phyloP scores from a whole-genome alignment of 2,113 vertebrate genomes.

The Bubo bubo region DNA sequence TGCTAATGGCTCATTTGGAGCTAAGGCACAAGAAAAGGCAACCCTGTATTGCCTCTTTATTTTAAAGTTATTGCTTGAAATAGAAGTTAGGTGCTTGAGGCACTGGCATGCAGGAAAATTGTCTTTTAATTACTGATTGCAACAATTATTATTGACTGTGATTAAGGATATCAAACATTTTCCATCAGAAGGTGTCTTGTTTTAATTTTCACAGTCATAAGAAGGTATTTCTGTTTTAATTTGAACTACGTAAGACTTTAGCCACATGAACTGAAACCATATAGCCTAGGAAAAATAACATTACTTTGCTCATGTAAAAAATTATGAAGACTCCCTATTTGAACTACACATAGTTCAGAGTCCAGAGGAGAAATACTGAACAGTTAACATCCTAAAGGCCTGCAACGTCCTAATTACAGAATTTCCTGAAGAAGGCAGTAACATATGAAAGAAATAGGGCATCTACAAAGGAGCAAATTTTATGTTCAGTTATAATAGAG shows the following conservation, averaged over 20 bases:
- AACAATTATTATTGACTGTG: not conserved
- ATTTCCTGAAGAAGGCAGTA: not conserved
- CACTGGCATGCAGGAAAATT: not conserved
- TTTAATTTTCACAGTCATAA: not conserved
- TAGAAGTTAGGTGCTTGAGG: not conserved
- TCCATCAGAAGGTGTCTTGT: not conserved
- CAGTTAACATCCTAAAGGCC: not conserved
- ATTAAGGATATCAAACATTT: not conserved
- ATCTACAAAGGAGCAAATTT: not conserved
- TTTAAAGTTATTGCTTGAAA: not conserved
- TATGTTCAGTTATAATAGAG: not conserved
- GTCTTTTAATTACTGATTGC: not conserved
- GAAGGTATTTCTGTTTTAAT: not conserved
- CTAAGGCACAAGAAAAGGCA: not conserved
- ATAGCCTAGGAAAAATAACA: not conserved
- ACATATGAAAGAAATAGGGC: not conserved
- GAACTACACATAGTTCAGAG: not conserved
- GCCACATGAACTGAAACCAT: not conserved
- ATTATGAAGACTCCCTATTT: not conserved
- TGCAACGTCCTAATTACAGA: not conserved
- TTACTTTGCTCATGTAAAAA: not conserved
- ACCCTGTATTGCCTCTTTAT: not conserved
- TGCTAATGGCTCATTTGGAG: not conserved
- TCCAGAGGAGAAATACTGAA: not conserved
- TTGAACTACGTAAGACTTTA: not conserved